phyloP scores from a whole-genome alignment of 2,797 vertebrate species.

The Chelmon rostratus region DNA sequence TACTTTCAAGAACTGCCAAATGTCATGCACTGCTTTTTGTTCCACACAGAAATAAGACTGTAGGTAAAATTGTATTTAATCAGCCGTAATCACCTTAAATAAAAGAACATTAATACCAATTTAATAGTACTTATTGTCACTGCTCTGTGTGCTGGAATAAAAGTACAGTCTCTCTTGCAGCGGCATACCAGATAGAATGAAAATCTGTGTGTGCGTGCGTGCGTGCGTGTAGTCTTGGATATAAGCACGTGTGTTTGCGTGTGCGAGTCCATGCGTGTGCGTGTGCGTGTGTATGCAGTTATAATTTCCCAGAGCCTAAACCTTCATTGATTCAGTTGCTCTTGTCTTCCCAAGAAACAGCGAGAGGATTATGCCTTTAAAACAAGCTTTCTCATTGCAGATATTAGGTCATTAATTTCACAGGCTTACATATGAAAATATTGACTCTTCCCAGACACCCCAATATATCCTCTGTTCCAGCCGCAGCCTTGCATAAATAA shows the following conservation, averaged over 20 bases:
- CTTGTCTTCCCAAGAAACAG: slow-evolving; percentile 77
- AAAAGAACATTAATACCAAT: slow-evolving; percentile 39
- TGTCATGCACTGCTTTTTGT: slow-evolving; percentile 63
- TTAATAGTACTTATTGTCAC: slow-evolving; percentile 37
- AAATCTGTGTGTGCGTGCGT: background rate
- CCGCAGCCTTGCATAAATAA: slow-evolving; percentile 78
- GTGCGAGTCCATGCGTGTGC: slow-evolving; percentile 25
- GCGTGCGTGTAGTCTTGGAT: slow-evolving; percentile 22
- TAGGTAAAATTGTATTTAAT: slow-evolving; percentile 35
- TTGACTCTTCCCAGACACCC: slow-evolving; percentile 86
- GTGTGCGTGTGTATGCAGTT: slow-evolving; percentile 53
- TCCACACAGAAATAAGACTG: slow-evolving; percentile 40
- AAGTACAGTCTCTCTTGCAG: background rate
- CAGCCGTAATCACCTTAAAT: slow-evolving; percentile 38
- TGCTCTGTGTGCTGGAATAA: slow-evolving; percentile 24
- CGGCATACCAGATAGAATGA: background rate
- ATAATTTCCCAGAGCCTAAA: slow-evolving; percentile 80
- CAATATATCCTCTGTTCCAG: slow-evolving; percentile 74
- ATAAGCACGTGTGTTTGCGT: slow-evolving; percentile 5
- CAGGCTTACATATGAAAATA: slow-evolving; percentile 87
- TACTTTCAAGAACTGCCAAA: slow-evolving; percentile 77
- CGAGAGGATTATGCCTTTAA: slow-evolving; percentile 83
- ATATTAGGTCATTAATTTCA: slow-evolving; percentile 88
- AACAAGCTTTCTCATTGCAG: slow-evolving; percentile 84
- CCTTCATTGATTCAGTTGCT: slow-evolving; percentile 81